Evolutionary conservation across 1,140 invertebrate genomes (phyloP).

Genomic region (Drosophila yakuba): DNA sequence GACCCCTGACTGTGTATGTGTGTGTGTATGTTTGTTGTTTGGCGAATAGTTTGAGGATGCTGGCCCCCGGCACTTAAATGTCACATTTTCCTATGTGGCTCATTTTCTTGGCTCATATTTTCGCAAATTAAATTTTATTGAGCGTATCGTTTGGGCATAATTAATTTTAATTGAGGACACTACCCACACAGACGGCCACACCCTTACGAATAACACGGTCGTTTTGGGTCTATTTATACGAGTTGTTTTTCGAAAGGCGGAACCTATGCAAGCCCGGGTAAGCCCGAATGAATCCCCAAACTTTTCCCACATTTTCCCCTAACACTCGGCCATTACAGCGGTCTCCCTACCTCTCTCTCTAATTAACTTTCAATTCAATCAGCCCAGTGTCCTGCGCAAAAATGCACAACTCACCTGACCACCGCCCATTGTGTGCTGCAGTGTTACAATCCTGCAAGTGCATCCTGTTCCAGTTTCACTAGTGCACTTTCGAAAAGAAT

Average conservation of each 20-base stretch:
- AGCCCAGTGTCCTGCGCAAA: slow-evolving; percentile 8
- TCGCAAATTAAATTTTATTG: slow-evolving; percentile 83
- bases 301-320: not conserved
- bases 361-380: slow-evolving; percentile 51
- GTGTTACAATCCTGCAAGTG: slow-evolving; percentile 40
- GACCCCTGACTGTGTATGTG: slow-evolving; percentile 16
- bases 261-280: slow-evolving; percentile 12
- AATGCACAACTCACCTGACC: slow-evolving; percentile 31
- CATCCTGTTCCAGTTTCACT: slow-evolving; percentile 19
- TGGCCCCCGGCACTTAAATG: slow-evolving; percentile 66
- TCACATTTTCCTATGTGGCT: slow-evolving; percentile 67
- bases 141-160: slow-evolving; percentile 83
- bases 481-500: not conserved
- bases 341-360: slow-evolving; percentile 7
- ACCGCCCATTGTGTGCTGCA: slow-evolving; percentile 38
- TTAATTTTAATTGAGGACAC: slow-evolving; percentile 83
- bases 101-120: slow-evolving; percentile 79
- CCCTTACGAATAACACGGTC: slow-evolving; percentile 20
- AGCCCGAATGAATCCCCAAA: not conserved
- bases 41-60: slow-evolving; percentile 29
- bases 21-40: slow-evolving; percentile 25
- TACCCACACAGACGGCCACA: slow-evolving; percentile 22
- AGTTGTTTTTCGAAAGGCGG: slow-evolving; percentile 10
- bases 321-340: not conserved
- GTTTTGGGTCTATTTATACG: slow-evolving; percentile 41